Base-by-base conservation (phyloP, 2,113 vertebrate genomes). In the Brevimyrus niger region DNA sequence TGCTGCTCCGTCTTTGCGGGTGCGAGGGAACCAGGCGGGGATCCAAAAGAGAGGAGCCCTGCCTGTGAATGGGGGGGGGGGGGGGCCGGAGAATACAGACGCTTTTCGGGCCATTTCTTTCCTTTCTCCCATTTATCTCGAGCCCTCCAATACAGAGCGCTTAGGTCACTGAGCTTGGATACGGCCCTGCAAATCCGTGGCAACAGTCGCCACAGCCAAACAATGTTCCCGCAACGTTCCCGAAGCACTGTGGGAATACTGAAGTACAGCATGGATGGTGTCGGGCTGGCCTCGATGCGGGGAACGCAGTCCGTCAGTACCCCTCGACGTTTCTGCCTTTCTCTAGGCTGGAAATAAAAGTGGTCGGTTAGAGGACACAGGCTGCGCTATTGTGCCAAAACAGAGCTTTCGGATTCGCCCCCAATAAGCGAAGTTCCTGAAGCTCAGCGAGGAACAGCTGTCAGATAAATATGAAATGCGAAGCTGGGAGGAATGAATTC, bases 1-100 rank as follows among this genome's bases (percentile, higher is more conserved):
- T 92, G 91, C 91, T 53, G 89, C 91, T 92, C 51, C 91, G 38
- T 51, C 38, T 92, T 76, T 31, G 51, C 89, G 65, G 69, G 65
- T 80, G 69, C 38, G 38, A 46, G 27, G 47, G 48, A 44, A 55
- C 21, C 73, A 82, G 88, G 88, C 51, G 76, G 23, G 48, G 73
- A 73, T 76, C 88, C 76, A 58, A 31, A 51, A 61, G 35, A 38
- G 87, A 42, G 53, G 82, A 51, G 50, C 38, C 38, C 23, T 42
- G 76, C 42, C 31, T 83, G 27, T 83, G 31, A 47, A 73, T 38
- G 48, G 73, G 73, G 86, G 8, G 61, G 69, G 85, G 85, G 50
- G 85, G 17, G n/a, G 3, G n/a, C 31, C 61, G 88, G 58, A 61
- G 23, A 46, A 58, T 55, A 44, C 47, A 89, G 80, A 31, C 2